These are phyloP conservation scores for Notarius lentiginosus DNA, from an alignment of 2,113 vertebrate species.

Conservation along the genomic window DNA sequence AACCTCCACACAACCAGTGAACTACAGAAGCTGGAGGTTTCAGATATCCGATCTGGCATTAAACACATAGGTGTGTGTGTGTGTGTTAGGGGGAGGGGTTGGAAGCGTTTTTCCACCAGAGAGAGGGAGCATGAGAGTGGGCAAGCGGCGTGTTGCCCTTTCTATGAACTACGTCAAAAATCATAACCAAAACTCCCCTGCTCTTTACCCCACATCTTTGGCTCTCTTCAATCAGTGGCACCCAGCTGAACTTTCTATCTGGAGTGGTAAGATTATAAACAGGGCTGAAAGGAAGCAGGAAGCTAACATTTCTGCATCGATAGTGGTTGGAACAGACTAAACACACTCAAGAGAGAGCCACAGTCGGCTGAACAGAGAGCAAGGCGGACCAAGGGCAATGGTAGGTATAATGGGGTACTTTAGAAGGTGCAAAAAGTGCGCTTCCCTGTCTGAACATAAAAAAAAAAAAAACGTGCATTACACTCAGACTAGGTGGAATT, in stretches of 20 bases:
- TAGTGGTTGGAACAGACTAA: constrained; percentile 44
- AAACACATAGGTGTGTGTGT: background rate
- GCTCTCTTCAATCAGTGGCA: constrained; percentile 28
- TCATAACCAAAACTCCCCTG: constrained; percentile 28
- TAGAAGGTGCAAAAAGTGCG: background rate
- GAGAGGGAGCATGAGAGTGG: background rate
- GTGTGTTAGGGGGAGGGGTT: background rate
- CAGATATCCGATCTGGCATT: constrained; percentile 52
- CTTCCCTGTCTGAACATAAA: background rate
- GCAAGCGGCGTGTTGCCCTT: constrained; percentile 12
- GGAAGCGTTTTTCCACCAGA: no score
- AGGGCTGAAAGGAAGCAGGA: constrained; percentile 39
- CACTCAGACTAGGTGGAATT: background rate
- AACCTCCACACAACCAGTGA: constrained; percentile 39
- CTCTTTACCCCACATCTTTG: constrained; percentile 6
- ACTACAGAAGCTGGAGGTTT: constrained; percentile 25
- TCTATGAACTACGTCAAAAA: constrained; percentile 28
- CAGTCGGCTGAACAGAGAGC: background rate
- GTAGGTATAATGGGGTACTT: background rate
- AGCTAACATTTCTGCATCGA: constrained; percentile 20
- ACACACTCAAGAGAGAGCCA: constrained; percentile 47
- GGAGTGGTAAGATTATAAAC: constrained; percentile 47
- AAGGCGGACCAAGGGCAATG: background rate
- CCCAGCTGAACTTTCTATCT: constrained; percentile 48
- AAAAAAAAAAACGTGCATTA: background rate